Base-by-base conservation (phyloP, 2,797 vertebrate species). In the Bucorvus abyssinicus region DNA sequence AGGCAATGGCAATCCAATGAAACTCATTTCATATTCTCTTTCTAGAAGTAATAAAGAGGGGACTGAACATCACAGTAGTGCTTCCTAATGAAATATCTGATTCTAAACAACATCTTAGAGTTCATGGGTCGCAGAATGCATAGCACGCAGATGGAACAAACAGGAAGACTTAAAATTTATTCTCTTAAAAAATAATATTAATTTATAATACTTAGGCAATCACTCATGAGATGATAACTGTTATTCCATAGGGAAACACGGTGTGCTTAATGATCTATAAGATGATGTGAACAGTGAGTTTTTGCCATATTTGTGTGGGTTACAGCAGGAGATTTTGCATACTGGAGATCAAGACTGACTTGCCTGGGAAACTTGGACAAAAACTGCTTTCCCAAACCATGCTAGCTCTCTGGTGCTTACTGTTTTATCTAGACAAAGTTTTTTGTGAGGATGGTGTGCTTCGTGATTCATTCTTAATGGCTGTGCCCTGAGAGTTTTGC, bases 21-120 rank as follows among this genome's bases (percentile, higher is more conserved):
- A 95, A 80, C 79, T 95, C 63, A 96, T 97, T 95, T 93, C n/a
- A 17, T 96, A 96, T 96, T 97, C 90, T 94, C 95, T 96, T 97
- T 96, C 93, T 95, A 94, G 91, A 95, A 92, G 78, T 84, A 77
- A 77, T 69, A 84, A 95, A 87, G 53, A 90, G 60, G 45, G 56
- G 68, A 53, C 59, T 81, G 77, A 95, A 71, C 81, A 76, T 56
- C 59, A 84, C 75, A 82, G 26, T 81, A 59, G 24, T 70, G 34
- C 82, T 89, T 87, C 57, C 75, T 97, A 95, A 94, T 86, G 93
- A 95, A 97, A 90, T 79, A 74, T 74, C 34, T 87, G 76, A 63
- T 92, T 96, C 76, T 85, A 85, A 94, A 84, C 73, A 89, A 42
- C 4, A 6, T 68, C 76, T 75, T 86, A 71, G 71, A 84, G 92